Conservation (phyloP, 2,113 vertebrate species). For the Diphyllodes magnificus region DNA sequence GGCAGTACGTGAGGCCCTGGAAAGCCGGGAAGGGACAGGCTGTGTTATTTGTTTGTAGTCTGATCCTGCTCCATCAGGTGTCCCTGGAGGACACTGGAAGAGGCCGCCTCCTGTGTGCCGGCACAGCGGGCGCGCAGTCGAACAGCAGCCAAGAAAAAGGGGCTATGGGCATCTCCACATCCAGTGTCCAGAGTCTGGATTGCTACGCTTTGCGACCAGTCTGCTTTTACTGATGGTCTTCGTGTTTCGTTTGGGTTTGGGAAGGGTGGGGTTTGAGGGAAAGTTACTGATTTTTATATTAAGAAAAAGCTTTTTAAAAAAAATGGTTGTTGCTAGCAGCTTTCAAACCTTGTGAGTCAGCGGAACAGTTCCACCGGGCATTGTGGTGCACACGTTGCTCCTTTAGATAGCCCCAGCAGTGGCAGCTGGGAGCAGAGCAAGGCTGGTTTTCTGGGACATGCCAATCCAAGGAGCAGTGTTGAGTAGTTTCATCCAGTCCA, state of each 20-base stretch:
- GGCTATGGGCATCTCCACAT: rapidly evolving
- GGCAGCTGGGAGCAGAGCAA: background rate
- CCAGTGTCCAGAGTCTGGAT: rapidly evolving
- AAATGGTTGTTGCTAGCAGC: background rate
- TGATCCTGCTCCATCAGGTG: background rate
- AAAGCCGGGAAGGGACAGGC: background rate
- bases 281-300: background rate
- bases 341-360: background rate
- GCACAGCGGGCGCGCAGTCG: rapidly evolving
- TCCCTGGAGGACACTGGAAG: no score
- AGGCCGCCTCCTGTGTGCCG: background rate
- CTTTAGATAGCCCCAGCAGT: background rate
- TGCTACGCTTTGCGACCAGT: rapidly evolving
- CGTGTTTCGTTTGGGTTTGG: background rate
- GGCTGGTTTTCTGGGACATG: background rate
- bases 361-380: background rate
- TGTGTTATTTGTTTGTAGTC: rapidly evolving
- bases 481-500: background rate
- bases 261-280: background rate
- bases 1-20: background rate
- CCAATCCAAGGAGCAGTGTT: background rate
- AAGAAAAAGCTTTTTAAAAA: background rate
- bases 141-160: rapidly evolving
- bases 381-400: background rate
- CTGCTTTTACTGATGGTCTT: background rate